Evolutionary conservation across 2,888 invertebrate genomes (phyloP), one percentile per base, ranked within the genome.

Genomic region (Macrosiphum euphorbiae): DNA sequence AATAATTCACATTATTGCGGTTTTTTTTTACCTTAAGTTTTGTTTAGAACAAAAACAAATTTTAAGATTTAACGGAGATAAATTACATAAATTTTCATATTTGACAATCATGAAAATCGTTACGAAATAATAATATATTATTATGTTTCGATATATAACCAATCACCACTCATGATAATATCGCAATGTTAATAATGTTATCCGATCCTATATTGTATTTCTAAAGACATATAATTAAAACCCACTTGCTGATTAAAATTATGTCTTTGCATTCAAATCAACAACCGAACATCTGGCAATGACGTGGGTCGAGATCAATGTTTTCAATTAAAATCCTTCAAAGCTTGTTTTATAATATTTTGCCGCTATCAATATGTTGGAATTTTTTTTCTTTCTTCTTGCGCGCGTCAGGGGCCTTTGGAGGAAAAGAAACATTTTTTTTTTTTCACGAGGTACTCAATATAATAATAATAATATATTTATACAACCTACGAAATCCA

Each of bases 281-380:
- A 92, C 67, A 92, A 67, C 44, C 7, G 8, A 5, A 26, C 52
- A 28, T 92, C 92, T 92, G 92, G 88, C 67, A 92, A 88, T 44
- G 92, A 92, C 88, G 87, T 35, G 87, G 55, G n/a, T 88, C 55
- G 78, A 88, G 67, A 78, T 88, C 78, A 92, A 88, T 88, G 88
- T 52, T 92, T 92, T 92, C 88, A 92, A 88, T 92, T 92, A 92
- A 92, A 92, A 78, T 16, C 52, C 13, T 41, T 78, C 88, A 44
- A 52, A 67, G 92, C n/a, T 13, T 8, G n/a, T 47, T 90, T 58
- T 35, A 52, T 50, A 16, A 28, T 86, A 35, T 88, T 78, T 78
- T 41, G 13, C 67, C 47, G 88, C 47, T 92, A 88, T 88, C 78
- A 55, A 88, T 88, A 86, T 88, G 88, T 88, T 88, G 52, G 41